phyloP scores from a whole-genome alignment of 2,888 invertebrate genomes.

The Noctua janthina region DNA sequence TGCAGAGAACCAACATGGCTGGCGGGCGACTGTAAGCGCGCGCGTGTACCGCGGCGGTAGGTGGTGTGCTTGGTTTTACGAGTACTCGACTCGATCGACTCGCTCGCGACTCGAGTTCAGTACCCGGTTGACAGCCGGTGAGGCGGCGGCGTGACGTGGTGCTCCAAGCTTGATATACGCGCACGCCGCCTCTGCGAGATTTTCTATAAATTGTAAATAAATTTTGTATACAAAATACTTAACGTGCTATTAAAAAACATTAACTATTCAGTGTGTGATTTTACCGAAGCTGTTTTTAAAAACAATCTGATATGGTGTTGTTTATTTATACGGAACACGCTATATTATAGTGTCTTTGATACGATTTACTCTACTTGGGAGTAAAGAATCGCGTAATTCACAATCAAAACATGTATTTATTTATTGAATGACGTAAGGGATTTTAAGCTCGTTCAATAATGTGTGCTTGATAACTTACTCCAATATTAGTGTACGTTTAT shows the following conservation, averaged over 20 bases:
- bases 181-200: constrained; percentile 89
- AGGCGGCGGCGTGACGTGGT: constrained; percentile 86
- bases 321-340: constrained; percentile 69
- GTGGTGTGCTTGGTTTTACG: constrained; percentile 75
- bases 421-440: constrained; percentile 63
- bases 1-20: constrained; percentile 82
- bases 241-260: constrained; percentile 73
- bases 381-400: constrained; percentile 66
- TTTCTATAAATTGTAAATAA: constrained; percentile 84
- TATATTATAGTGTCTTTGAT: constrained; percentile 77
- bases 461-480: constrained; percentile 61
- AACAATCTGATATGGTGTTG: constrained; percentile 63
- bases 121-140: constrained; percentile 90
- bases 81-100: constrained; percentile 80
- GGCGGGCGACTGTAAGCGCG: constrained; percentile 81
- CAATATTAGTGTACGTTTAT: constrained; percentile 54
- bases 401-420: constrained; percentile 62
- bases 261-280: constrained; percentile 70
- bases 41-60: constrained; percentile 76
- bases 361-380: constrained; percentile 77
- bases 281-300: constrained; percentile 54
- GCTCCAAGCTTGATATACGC: constrained; percentile 76
- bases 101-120: constrained; percentile 79
- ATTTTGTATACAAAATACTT: constrained; percentile 80
- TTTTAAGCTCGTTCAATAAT: constrained; percentile 54